Evolutionary conservation across 2,113 vertebrate genomes (phyloP).

Genomic region (Orientallactaga bullata): DNA sequence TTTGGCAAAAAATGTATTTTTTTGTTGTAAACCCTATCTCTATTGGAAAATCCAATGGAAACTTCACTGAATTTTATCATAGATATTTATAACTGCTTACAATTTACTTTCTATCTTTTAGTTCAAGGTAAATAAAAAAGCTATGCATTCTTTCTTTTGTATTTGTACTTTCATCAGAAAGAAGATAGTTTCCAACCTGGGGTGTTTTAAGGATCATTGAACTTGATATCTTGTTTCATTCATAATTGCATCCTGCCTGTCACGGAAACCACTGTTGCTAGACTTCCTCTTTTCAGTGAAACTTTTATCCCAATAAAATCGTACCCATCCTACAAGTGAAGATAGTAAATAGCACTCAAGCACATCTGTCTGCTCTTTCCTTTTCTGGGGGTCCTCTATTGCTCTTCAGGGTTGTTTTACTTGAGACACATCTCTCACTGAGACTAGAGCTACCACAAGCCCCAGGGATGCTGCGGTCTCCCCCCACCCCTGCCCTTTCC

Average conservation of each 20-base stretch:
- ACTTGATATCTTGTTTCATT: not conserved
- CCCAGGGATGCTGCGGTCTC: no score
- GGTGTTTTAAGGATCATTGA: slow-evolving; percentile 42
- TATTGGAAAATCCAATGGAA: slow-evolving; percentile 76
- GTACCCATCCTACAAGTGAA: not conserved
- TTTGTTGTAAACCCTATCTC: slow-evolving; percentile 64
- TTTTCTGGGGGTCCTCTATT: no score
- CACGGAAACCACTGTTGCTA: not conserved
- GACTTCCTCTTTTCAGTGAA: not conserved
- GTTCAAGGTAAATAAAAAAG: slow-evolving; percentile 63
- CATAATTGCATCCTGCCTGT: not conserved
- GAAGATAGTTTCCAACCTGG: slow-evolving; percentile 2
- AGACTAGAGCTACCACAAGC: no score
- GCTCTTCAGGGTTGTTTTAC: no score
- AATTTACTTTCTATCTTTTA: slow-evolving; percentile 67
- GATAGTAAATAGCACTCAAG: not conserved
- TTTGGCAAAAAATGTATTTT: slow-evolving; percentile 67
- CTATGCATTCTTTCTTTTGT: slow-evolving; percentile 42
- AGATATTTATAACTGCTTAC: slow-evolving; percentile 62
- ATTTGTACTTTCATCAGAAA: slow-evolving; percentile 59
- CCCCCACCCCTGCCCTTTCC: no score
- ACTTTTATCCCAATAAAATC: not conserved
- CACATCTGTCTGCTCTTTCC: not conserved
- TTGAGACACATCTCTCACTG: no score
- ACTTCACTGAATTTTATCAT: slow-evolving; percentile 66